A percentile compares a stretch with the other conserved stretches of the same genome.
phyloP scores from a whole-genome alignment of 2,888 invertebrate species.

The Rhabditoides inermis region DNA sequence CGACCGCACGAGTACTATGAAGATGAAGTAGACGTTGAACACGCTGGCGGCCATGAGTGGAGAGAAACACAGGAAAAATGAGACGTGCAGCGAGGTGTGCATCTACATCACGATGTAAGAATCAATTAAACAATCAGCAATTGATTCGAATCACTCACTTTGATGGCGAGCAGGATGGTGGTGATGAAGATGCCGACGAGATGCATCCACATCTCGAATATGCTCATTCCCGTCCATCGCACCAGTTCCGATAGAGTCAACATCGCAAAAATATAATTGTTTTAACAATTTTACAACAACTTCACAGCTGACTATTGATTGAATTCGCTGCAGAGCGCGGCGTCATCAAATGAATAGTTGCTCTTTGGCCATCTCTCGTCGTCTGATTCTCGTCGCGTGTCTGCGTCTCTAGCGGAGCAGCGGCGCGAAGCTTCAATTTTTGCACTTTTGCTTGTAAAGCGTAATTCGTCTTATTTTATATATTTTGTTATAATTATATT shows the following conservation, averaged over 20 bases:
- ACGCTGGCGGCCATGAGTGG: slow-evolving; percentile 86
- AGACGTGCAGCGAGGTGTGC: slow-evolving; percentile 50
- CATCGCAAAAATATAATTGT: too few relatives aligned
- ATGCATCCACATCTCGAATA: slow-evolving; percentile 88
- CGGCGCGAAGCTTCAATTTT: too few relatives aligned
- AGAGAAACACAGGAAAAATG: slow-evolving; percentile 83
- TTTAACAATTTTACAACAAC: too few relatives aligned
- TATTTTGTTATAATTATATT: too few relatives aligned
- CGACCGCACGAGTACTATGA: slow-evolving; percentile 86
- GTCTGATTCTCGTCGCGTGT: too few relatives aligned
- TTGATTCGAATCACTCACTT: background rate
- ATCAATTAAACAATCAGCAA: background rate
- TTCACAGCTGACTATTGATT: too few relatives aligned
- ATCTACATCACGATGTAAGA: slow-evolving; percentile 18
- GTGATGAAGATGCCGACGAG: slow-evolving; percentile 74
- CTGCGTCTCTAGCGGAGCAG: too few relatives aligned
- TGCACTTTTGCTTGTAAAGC: too few relatives aligned
- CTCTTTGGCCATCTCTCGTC: too few relatives aligned
- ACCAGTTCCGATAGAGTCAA: slow-evolving; percentile 80
- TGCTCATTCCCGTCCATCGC: slow-evolving; percentile 84
- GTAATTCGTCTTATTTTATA: too few relatives aligned
- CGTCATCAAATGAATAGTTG: too few relatives aligned
- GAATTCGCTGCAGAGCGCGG: too few relatives aligned
- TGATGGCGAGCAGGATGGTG: slow-evolving; percentile 66
- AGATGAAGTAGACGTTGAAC: slow-evolving; percentile 84